These are phyloP conservation scores for Saccostrea echinata DNA, from an alignment of 1,140 invertebrate genomes.

Conservation along the genomic window DNA sequence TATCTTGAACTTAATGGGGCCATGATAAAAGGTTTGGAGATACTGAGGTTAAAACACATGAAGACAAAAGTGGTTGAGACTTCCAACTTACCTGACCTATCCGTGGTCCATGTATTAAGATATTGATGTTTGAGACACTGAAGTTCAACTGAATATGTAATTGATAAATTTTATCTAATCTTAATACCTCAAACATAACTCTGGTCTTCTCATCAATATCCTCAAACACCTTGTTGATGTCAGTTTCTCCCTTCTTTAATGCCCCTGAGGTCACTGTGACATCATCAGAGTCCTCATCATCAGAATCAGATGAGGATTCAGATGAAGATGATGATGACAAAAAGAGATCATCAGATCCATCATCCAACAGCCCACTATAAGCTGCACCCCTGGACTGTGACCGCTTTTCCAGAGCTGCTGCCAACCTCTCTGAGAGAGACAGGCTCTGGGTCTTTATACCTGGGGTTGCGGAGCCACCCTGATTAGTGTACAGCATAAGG, in stretches of 20 bases:
- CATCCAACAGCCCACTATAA: conserved; percentile 55
- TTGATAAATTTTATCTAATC: not conserved
- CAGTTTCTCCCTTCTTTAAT: conserved; percentile 35
- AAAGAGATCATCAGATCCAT: conserved; percentile 56
- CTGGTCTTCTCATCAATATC: conserved; percentile 73
- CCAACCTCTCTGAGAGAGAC: conserved; percentile 52
- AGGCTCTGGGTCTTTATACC: conserved; percentile 49
- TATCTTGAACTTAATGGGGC: not conserved
- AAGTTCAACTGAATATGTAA: too few relatives aligned
- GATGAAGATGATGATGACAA: conserved; percentile 53
- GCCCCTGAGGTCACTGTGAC: conserved; percentile 37
- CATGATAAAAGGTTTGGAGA: too few relatives aligned
- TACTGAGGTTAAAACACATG: too few relatives aligned
- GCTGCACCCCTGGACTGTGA: conserved; percentile 59
- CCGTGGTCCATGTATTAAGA: too few relatives aligned
- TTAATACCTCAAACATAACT: conserved; percentile 69
- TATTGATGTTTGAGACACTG: too few relatives aligned
- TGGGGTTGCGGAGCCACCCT: conserved; percentile 63
- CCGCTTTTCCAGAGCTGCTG: conserved; percentile 48
- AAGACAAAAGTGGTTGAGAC: too few relatives aligned
- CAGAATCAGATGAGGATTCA: conserved; percentile 53
- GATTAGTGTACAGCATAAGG: conserved; percentile 76
- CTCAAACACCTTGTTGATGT: conserved; percentile 62
- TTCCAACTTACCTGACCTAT: too few relatives aligned
- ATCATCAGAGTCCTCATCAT: conserved; percentile 46